Evolutionary conservation across 2,113 vertebrate genomes (phyloP), one percentile per base, ranked within the genome.

Genomic region (Apeltes quadracus): DNA sequence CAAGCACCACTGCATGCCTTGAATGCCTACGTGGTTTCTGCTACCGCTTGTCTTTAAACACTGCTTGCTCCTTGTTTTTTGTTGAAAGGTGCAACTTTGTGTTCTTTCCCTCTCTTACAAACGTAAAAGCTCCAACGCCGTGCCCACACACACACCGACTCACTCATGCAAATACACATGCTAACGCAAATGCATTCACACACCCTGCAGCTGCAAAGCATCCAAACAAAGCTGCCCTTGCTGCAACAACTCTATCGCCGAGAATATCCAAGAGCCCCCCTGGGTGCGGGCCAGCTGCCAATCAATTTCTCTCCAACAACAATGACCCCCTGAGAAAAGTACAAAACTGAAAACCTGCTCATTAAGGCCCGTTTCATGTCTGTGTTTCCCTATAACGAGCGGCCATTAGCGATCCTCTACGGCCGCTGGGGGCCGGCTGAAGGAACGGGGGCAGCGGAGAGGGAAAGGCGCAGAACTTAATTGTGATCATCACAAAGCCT

Each of bases 291-390:
- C 68, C 44, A 43, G 76, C 88, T 87, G 87, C 89, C 90, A 88
- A 90, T 92, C 91, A 91, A 91, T 88, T 81, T 79, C 69, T 39
- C 73, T 76, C 82, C 81, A 89, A 89, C 86, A 88, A 86, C 78
- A 89, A 79, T 69, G 69, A 79, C 46, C 85, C 88, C 84, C 69
- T 8, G 79, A 85, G 89, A 76, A 82, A 83, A 78, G 81, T 59
- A 79, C 56, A 63, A 77, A 84, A 70, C 75, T 76, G 87, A 85
- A 88, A 89, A 81, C 84, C 84, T 87, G 79, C 88, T 92, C 89
- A 92, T 91, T 91, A 91, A 81, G 78, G 67, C 70, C 70, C n/a
- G 74, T 86, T 88, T 89, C 82, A 90, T 89, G 82, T 87, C 51
- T 50, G 61, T 20, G 72, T 79, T 87, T 78, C 79, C 75, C 78